Conservation (phyloP, 2,113 vertebrate genomes). For the Triplophysa tibetana region DNA sequence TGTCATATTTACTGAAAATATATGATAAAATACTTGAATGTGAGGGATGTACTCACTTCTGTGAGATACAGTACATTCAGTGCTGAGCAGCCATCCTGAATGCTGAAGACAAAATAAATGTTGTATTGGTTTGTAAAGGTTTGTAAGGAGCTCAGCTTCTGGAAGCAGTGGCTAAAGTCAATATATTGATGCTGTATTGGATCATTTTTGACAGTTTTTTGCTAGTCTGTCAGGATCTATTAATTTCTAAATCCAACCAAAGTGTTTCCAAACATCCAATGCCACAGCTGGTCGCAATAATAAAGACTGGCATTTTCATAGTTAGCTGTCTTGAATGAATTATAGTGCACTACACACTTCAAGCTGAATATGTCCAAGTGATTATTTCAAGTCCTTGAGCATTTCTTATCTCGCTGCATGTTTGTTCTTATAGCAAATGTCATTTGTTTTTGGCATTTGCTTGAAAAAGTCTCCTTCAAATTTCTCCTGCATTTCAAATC, state of each 20-base stretch:
- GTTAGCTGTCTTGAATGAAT: conserved; percentile 5
- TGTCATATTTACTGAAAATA: no score
- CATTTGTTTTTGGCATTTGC: conserved; percentile 12
- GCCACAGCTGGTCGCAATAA: background rate
- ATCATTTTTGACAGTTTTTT: background rate
- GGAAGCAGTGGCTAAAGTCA: background rate
- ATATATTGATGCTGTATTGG: background rate
- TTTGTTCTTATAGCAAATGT: conserved; percentile 4
- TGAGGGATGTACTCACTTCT: no score
- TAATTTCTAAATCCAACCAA: background rate
- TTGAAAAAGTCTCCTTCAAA: background rate
- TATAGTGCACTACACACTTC: background rate
- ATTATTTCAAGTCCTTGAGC: conserved; percentile 16
- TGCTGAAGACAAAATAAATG: no score
- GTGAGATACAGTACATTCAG: no score
- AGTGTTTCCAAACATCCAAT: background rate
- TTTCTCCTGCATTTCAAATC: background rate
- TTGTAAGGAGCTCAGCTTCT: background rate
- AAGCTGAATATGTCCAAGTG: background rate
- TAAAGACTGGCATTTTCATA: conserved; percentile 12
- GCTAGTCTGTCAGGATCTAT: background rate
- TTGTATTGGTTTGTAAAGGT: background rate
- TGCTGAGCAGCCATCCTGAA: no score
- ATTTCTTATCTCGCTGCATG: conserved; percentile 18
- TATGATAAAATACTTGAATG: no score